phyloP scores from a whole-genome alignment of 2,113 vertebrate species.

The Tyrannus savana region DNA sequence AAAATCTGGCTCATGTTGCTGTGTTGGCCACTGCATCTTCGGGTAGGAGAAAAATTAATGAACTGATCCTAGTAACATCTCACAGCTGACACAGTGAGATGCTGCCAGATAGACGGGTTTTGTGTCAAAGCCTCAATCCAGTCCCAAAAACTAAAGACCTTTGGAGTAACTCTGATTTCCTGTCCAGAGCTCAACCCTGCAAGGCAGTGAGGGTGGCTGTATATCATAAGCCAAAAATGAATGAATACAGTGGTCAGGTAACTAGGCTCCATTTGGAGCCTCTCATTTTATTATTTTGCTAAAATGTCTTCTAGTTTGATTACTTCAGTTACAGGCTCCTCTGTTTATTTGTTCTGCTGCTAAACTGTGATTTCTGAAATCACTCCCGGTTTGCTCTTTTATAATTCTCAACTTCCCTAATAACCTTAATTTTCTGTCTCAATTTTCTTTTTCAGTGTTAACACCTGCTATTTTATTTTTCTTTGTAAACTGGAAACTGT shows the following conservation, averaged over 20 bases:
- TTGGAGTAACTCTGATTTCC: neutral
- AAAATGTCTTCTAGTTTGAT: neutral
- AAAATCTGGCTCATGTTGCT: accelerated
- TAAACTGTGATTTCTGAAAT: conserved; percentile 43
- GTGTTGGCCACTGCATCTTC: neutral
- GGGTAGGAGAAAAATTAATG: neutral
- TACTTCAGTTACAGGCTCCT: neutral
- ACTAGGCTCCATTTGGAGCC: neutral
- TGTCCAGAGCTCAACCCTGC: neutral
- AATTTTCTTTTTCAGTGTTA: conserved; percentile 14
- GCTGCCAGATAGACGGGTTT: neutral
- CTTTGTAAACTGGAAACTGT: neutral
- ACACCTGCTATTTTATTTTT: conserved; percentile 17
- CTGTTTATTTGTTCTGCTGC: conserved; percentile 45
- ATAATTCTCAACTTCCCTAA: conserved; percentile 28
- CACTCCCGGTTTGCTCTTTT: conserved; percentile 1
- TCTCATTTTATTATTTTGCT: neutral
- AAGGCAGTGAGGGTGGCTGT: neutral
- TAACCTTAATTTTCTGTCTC: conserved; percentile 20
- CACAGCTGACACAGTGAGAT: neutral
- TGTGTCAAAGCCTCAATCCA: neutral
- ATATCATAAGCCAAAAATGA: neutral
- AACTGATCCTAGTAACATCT: neutral
- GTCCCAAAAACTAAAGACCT: neutral
- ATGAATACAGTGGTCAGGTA: neutral